These are phyloP conservation scores for Eumerus sabulonum DNA, from an alignment of 2,888 invertebrate genomes.

Conservation along the genomic window DNA sequence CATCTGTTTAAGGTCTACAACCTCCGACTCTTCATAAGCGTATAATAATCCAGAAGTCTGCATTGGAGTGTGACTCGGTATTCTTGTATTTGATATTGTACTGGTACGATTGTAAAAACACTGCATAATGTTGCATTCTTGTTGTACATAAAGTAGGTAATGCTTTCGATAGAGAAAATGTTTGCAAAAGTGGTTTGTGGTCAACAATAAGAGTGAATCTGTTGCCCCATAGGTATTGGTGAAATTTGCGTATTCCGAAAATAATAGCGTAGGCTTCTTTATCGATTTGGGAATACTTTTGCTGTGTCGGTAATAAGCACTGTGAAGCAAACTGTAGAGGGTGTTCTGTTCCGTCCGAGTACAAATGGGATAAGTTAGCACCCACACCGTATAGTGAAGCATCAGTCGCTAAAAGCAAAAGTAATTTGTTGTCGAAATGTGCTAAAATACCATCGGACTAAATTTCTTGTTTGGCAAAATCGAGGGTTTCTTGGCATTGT, in stretches of 20 bases:
- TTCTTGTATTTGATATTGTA: slow-evolving; percentile 57
- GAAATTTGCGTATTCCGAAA: slow-evolving; percentile 75
- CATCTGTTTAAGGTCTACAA: neutral
- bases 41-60: slow-evolving; percentile 44
- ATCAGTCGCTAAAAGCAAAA: slow-evolving; percentile 27
- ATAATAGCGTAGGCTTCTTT: slow-evolving; percentile 74
- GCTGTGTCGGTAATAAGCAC: slow-evolving; percentile 39
- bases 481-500: slow-evolving; percentile 68
- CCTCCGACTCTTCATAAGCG: neutral
- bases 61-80: slow-evolving; percentile 61
- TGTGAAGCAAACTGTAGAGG: slow-evolving; percentile 54
- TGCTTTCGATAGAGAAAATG: slow-evolving; percentile 55
- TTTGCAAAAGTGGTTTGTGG: slow-evolving; percentile 69
- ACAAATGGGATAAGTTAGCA: slow-evolving; percentile 35
- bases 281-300: slow-evolving; percentile 61
- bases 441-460: slow-evolving; percentile 58
- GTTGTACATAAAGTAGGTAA: slow-evolving; percentile 65
- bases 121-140: slow-evolving; percentile 70
- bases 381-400: slow-evolving; percentile 25
- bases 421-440: slow-evolving; percentile 69
- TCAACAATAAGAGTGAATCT: slow-evolving; percentile 70
- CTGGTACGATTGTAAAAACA: slow-evolving; percentile 66
- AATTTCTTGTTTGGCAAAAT: slow-evolving; percentile 68
- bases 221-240: slow-evolving; percentile 75
- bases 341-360: slow-evolving; percentile 28